Evolutionary conservation across 2,797 vertebrate genomes (phyloP), one percentile per base, ranked within the genome.

Genomic region (Spheniscus humboldti): DNA sequence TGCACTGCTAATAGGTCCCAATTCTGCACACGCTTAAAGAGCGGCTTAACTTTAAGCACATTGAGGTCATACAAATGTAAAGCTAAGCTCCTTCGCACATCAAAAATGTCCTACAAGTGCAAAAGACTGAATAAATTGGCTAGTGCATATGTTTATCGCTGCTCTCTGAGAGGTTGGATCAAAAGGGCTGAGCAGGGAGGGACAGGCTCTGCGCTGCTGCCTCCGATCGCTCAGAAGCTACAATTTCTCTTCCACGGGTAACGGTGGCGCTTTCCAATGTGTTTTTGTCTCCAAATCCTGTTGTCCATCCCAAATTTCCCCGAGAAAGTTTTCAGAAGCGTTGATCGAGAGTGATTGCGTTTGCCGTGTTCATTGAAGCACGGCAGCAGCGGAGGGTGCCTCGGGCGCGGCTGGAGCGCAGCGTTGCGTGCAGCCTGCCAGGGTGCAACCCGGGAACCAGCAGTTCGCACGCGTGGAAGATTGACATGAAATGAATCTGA

Each of bases 51-150:
- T 91, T 79, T 9, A 59, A 33, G 72, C 60, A 31, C 0, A 0
- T n/a, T 15, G 19, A 35, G 50, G 59, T 62, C 64, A 31, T 23
- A 41, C 24, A 41, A 63, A 80, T 43, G 14, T 53, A 59, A 83
- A 88, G 60, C 82, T 91, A 80, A 94, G 64, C 62, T 88, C 24
- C 47, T 90, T 91, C 90, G 39, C 15, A 11, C 30, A 39, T 41
- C 45, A 66, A 55, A 80, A 83, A 56, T 50, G 12, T 66, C 71
- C 62, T 57, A 23, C 37, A 57, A 89, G 78, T 84, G 69, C 47
- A 75, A 81, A 68, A 88, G 27, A 25, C 5, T 0, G 1, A 57
- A 81, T 81, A 78, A 88, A 88, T 18, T n/a, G 52, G 14, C 41
- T 33, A 11, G n/a, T 47, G n/a, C 55, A 4, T 18, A 3, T 71